Base-by-base conservation (phyloP, 2,113 vertebrate genomes). In the Pluvianellus socialis region DNA sequence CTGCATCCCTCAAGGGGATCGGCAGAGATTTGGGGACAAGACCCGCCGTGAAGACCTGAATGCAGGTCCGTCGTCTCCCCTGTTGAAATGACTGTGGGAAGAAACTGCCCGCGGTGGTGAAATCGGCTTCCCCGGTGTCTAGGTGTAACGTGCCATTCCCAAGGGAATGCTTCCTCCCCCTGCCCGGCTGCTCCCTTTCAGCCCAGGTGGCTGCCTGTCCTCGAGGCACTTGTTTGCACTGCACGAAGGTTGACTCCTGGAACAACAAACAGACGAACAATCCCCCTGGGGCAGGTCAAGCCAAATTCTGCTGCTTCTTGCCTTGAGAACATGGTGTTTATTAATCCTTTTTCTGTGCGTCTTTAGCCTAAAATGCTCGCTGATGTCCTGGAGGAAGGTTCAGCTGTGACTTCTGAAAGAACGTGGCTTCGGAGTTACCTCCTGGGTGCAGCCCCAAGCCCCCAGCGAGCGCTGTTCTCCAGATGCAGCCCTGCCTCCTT, bases 31-130 rank as follows among this genome's bases (percentile, higher is more conserved):
- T 12, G 19, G 40, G 68, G 45, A 28, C 38, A 27, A 33, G 44
- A 4, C 14, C 26, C 26, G 18, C 58, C 22, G 3, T 4, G 4
- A 24, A 28, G 42, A 40, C 23, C 61, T 22, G 38, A 53, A 17
- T 6, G 58, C 0, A 5, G 30, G 9, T 52, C 21, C 6, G 1
- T 52, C 38, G 6, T 6, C 27, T 44, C 8, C 52, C 12, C 17
- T 0, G 3, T 3, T 23, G 49, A 28, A 52, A 45, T 3, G 62
- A 16, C 11, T 3, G 27, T 16, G 45, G 38, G 38, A 12, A n/a
- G 28, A n/a, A 40, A 11, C 47, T 3, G n/a, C 9, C 0, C 7
- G 14, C 8, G 10, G 19, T 1, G 33, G 40, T 14, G n/a, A 26
- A 42, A 42, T 13, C 23, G 2, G 28, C 47, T 7, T n/a, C 59